Percentiles rank a stretch among this genome's conserved stretches.
phyloP scores from a whole-genome alignment of 2,888 invertebrate genomes.

The Drepana falcataria region DNA sequence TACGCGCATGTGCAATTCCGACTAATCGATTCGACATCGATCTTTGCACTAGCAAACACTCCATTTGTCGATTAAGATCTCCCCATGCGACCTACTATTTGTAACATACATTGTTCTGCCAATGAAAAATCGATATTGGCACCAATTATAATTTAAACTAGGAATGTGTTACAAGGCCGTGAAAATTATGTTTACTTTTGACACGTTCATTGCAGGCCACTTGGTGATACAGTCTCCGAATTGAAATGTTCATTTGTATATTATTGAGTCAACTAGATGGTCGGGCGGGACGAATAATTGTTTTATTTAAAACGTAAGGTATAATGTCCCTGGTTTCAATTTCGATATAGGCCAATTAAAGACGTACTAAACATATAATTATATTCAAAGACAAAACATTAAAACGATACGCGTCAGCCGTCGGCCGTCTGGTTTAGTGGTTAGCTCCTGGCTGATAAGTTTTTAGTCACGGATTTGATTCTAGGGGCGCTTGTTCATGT shows the following conservation, averaged over 20 bases:
- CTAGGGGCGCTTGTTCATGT: no score
- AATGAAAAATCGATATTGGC: slow-evolving; percentile 42
- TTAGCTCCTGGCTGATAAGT: no score
- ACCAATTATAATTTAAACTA: slow-evolving; percentile 25
- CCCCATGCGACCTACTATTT: slow-evolving; percentile 45
- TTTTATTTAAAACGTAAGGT: background rate
- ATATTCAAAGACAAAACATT: no score
- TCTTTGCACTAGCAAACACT: slow-evolving; percentile 70
- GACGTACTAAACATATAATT: no score
- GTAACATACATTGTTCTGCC: slow-evolving; percentile 33
- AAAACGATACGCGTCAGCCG: no score
- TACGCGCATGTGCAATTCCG: slow-evolving; percentile 62
- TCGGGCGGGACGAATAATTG: background rate
- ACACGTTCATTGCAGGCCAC: background rate
- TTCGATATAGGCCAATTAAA: no score
- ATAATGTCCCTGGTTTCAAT: background rate
- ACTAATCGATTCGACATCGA: slow-evolving; percentile 76
- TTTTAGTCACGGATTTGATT: no score
- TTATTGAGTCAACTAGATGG: background rate
- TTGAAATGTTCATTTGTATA: background rate
- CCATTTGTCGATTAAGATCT: slow-evolving; percentile 61
- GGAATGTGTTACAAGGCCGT: slow-evolving; percentile 29
- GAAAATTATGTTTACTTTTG: slow-evolving; percentile 8
- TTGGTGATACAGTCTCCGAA: background rate
- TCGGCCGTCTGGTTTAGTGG: no score